Conservation (phyloP, 30 jellyfish, hydroid and myxozoan species). For the Nemopilema nomurai region DNA sequence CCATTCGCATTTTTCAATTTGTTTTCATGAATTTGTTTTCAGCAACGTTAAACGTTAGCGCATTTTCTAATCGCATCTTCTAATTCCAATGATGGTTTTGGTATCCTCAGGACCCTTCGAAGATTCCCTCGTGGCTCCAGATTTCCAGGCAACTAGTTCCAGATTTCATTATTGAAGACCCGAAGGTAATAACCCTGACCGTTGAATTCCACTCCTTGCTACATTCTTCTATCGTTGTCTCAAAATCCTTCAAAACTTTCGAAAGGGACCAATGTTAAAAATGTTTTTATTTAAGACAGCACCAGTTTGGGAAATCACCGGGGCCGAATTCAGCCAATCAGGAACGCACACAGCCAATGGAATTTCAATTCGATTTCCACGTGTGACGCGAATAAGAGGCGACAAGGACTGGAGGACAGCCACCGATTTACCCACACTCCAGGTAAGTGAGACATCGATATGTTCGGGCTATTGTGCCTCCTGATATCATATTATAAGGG, state of each 20-base stretch:
- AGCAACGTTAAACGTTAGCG: no score
- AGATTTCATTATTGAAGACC: slow-evolving; percentile 75
- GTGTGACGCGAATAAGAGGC: slow-evolving; percentile 82
- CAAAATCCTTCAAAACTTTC: background rate
- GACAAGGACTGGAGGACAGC: slow-evolving; percentile 97
- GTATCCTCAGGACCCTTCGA: slow-evolving; percentile 51
- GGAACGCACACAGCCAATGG: slow-evolving; percentile 95
- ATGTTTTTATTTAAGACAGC: slow-evolving; percentile 47
- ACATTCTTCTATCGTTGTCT: no score
- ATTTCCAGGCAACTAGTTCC: slow-evolving; percentile 79
- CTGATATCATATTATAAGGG: background rate
- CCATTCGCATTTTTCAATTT: no score
- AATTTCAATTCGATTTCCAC: slow-evolving; percentile 87
- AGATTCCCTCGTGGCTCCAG: slow-evolving; percentile 86
- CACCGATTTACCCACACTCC: slow-evolving; percentile 67
- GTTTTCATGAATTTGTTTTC: no score
- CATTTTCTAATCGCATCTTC: background rate
- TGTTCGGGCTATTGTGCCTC: background rate
- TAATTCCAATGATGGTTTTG: background rate
- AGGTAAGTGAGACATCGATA: slow-evolving; percentile 24
- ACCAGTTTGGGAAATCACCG: slow-evolving; percentile 95
- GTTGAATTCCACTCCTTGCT: no score
- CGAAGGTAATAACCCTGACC: no score
- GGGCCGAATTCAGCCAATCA: slow-evolving; percentile 93
- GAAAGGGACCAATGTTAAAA: background rate